Evolutionary conservation across 2,888 invertebrate genomes (phyloP).

Genomic region (Scaptomyza tumidula): DNA sequence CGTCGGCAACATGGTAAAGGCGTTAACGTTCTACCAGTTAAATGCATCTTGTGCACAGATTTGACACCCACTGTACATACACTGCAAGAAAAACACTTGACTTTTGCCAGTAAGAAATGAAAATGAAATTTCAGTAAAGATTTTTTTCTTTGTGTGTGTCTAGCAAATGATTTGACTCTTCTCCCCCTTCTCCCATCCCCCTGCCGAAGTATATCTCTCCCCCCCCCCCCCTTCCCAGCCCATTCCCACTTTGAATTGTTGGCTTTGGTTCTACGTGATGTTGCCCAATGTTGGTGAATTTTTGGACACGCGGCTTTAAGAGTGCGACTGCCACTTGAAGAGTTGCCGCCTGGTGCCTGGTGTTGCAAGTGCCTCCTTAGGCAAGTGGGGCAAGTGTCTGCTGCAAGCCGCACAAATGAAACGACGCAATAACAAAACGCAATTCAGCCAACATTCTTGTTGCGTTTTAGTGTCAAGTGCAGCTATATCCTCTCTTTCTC

Average conservation of each 20-base stretch:
- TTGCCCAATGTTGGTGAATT: conserved; percentile 71
- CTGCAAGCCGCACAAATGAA: conserved; percentile 8
- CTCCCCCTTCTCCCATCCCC: no score
- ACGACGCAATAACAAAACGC: background rate
- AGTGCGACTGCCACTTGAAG: conserved; percentile 48
- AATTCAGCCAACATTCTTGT: conserved; percentile 41
- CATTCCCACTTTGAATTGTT: conserved; percentile 2
- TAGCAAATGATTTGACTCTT: conserved; percentile 26
- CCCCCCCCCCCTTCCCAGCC: no score
- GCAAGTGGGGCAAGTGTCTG: conserved; percentile 28
- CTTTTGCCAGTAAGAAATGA: background rate
- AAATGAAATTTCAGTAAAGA: no score
- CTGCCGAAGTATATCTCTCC: no score
- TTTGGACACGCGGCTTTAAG: conserved; percentile 53
- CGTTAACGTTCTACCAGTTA: conserved; percentile 35
- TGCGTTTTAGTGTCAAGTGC: conserved; percentile 57
- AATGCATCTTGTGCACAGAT: conserved; percentile 47
- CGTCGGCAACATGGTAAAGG: conserved; percentile 57
- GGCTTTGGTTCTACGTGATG: conserved; percentile 61
- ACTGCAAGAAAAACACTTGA: background rate
- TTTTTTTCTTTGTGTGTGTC: background rate
- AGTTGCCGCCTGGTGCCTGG: conserved; percentile 21
- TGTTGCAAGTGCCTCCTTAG: conserved; percentile 45
- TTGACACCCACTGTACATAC: conserved; percentile 47
- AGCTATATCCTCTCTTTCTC: conserved; percentile 3